Conservation (phyloP, 2,113 vertebrate species). For the Tiliqua scincoides region DNA sequence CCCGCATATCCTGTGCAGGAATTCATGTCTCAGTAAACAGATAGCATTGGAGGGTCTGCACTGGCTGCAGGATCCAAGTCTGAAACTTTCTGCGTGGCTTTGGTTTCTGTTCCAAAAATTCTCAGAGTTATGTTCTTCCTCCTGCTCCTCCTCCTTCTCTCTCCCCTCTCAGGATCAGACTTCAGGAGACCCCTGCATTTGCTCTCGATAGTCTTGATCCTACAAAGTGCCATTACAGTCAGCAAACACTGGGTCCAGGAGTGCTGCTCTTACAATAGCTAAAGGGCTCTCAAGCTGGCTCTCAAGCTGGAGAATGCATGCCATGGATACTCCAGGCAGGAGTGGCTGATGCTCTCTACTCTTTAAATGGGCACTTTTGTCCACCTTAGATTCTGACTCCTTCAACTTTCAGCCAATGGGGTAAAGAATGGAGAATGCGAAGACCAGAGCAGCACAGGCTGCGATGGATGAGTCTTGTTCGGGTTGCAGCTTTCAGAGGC, state of each 20-base stretch:
- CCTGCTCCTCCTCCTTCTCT: neutral
- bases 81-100: neutral
- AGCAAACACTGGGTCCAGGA: neutral
- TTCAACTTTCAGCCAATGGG: neutral
- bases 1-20: neutral
- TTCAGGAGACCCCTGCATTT: neutral
- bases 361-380: neutral
- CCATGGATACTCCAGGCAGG: constrained; percentile 18
- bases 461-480: neutral
- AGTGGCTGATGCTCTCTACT: neutral
- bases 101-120: neutral
- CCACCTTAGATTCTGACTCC: neutral
- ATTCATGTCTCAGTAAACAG: neutral
- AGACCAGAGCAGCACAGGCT: neutral
- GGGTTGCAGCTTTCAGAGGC: neutral
- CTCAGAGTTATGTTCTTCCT: too few relatives aligned
- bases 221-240: neutral
- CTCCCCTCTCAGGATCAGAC: neutral
- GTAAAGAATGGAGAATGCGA: neutral
- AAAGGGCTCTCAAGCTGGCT: constrained; percentile 26
- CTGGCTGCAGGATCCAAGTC: neutral
- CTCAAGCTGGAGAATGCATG: constrained; percentile 17
- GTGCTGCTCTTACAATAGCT: neutral
- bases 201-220: neutral
- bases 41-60: neutral